Percentiles rank a stretch among this genome's conserved stretches.
These are phyloP conservation scores for Dasyurus viverrinus DNA, from an alignment of 2,113 vertebrate species.

Conservation along the genomic window DNA sequence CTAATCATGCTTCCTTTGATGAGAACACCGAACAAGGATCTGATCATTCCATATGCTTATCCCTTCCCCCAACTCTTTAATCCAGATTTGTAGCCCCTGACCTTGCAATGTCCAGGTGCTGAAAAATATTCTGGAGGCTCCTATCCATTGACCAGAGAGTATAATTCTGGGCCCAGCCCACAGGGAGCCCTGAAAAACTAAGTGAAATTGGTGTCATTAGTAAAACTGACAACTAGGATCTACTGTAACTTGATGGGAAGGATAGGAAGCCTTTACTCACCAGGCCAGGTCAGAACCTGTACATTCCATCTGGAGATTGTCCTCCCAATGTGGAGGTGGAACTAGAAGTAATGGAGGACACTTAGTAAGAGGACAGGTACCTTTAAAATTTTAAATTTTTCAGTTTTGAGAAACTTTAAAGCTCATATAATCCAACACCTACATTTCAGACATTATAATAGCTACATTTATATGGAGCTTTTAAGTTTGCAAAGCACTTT, in stretches of 20 bases:
- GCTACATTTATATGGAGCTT: neutral
- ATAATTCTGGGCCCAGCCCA: constrained; percentile 52
- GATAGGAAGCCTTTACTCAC: constrained; percentile 50
- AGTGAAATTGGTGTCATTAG: constrained; percentile 37
- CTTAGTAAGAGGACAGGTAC: neutral
- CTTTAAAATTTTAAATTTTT: constrained; percentile 11
- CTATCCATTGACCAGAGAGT: constrained; percentile 54
- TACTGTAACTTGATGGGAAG: neutral
- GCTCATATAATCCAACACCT: constrained; percentile 14
- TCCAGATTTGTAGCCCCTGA: constrained; percentile 32
- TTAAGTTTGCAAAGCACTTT: neutral
- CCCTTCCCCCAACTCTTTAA: neutral
- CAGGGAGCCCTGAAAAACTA: constrained; percentile 66
- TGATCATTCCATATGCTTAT: neutral
- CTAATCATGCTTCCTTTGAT: constrained; percentile 19
- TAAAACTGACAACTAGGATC: neutral
- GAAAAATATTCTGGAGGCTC: constrained; percentile 62
- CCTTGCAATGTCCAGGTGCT: constrained; percentile 66
- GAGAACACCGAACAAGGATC: neutral
- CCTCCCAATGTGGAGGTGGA: constrained; percentile 50
- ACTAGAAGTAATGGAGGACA: constrained; percentile 16
- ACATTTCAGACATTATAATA: constrained; percentile 36
- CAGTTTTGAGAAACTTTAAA: constrained; percentile 18
- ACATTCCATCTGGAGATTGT: constrained; percentile 31
- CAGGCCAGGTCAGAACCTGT: constrained; percentile 14